These are phyloP conservation scores for Xiphorhynchus elegans DNA, from an alignment of 2,113 vertebrate species.

Conservation along the genomic window DNA sequence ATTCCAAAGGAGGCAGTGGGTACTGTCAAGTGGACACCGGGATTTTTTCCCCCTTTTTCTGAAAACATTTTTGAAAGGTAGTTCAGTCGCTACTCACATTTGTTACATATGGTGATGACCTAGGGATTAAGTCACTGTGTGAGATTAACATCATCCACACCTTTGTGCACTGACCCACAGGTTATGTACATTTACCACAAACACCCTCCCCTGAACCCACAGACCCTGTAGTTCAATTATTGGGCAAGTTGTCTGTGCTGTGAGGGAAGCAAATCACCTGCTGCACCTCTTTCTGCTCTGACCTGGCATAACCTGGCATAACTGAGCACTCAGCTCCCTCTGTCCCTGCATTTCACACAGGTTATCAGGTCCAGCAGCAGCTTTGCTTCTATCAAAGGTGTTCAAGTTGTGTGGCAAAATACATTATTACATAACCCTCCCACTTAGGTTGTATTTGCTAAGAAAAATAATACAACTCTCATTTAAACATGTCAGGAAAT, in stretches of 20 bases:
- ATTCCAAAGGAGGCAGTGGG: not conserved
- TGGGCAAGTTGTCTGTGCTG: not conserved
- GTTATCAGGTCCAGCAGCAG: not conserved
- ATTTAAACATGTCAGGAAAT: not conserved
- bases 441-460: not conserved
- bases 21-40: rapidly evolving
- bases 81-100: not conserved
- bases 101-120: not conserved
- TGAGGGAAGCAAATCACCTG: not conserved
- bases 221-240: rapidly evolving
- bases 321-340: rapidly evolving
- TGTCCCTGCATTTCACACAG: rapidly evolving
- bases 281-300: not conserved
- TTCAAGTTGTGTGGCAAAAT: not conserved
- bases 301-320: not conserved
- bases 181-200: not conserved
- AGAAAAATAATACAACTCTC: not conserved
- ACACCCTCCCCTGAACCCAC: not conserved
- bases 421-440: not conserved
- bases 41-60: not conserved
- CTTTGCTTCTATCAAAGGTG: not conserved
- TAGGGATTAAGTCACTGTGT: not conserved
- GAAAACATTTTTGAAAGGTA: not conserved
- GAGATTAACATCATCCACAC: not conserved
- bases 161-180: not conserved